A percentile compares a stretch with the other conserved stretches of the same genome.
These are phyloP conservation scores for Leucosticte australis DNA, from an alignment of 2,113 vertebrate genomes.

Conservation along the genomic window DNA sequence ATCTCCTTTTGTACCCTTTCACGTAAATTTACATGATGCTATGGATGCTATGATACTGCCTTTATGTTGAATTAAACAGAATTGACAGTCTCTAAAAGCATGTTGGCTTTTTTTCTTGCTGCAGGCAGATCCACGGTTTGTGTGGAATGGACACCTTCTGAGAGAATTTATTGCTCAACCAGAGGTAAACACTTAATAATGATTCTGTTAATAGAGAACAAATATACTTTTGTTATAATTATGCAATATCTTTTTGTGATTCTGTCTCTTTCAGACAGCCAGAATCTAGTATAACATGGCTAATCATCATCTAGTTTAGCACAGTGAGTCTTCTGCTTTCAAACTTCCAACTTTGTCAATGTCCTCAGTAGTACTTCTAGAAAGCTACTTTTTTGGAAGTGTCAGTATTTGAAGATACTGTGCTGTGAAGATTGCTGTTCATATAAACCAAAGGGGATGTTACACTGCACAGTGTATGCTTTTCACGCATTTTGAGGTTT, in stretches of 20 bases:
- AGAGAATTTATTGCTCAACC: constrained; percentile 91
- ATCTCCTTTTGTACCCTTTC: background rate
- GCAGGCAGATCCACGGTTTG: constrained; percentile 94
- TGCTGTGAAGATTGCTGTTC: background rate
- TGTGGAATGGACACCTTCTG: constrained; percentile 93
- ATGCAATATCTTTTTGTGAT: background rate
- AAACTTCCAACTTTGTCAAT: background rate
- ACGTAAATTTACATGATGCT: background rate
- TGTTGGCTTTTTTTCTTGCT: background rate
- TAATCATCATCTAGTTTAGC: background rate
- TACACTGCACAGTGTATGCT: background rate
- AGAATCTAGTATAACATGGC: background rate
- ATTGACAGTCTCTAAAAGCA: background rate
- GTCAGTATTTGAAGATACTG: background rate
- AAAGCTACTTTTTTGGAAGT: background rate
- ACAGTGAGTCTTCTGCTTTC: background rate
- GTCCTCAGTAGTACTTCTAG: background rate
- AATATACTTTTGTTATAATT: background rate
- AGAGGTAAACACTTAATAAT: constrained; percentile 77
- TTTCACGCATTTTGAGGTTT: background rate
- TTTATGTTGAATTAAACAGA: background rate
- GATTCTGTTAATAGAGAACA: background rate
- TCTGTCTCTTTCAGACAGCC: background rate
- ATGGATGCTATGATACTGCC: background rate
- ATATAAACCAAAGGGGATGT: background rate